Evolutionary conservation across 2,888 invertebrate genomes (phyloP).

Genomic region (Acrocyrtus sp.): DNA sequence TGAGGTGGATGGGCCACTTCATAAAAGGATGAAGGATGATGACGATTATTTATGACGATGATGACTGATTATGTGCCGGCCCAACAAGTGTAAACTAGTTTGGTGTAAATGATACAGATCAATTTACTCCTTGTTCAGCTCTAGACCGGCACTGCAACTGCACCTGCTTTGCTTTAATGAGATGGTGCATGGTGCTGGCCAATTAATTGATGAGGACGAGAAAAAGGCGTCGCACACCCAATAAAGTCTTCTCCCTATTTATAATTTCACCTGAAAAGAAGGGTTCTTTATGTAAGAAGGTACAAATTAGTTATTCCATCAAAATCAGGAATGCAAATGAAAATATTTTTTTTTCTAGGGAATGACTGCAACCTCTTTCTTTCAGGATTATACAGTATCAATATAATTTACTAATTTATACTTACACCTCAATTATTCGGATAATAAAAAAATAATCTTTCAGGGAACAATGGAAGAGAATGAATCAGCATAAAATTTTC

Average conservation of each 20-base stretch:
- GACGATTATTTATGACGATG: constrained; percentile 4
- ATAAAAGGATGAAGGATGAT: neutral
- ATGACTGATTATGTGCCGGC: constrained; percentile 29
- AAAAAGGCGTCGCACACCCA: constrained; percentile 17
- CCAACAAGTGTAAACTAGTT: constrained; percentile 31
- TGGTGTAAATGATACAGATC: too few species aligned
- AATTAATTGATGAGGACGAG: constrained; percentile 38
- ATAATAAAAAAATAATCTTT: too few species aligned
- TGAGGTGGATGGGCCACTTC: neutral
- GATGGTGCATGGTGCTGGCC: constrained; percentile 19
- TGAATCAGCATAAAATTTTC: constrained; percentile 50
- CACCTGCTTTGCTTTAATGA: constrained; percentile 31
- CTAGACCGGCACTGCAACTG: neutral
- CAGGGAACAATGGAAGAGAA: constrained; percentile 31
- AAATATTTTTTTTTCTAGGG: too few species aligned
- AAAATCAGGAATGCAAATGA: too few species aligned
- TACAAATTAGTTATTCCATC: too few species aligned
- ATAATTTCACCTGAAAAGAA: too few species aligned
- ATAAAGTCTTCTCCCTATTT: constrained; percentile 20
- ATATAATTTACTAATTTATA: too few species aligned
- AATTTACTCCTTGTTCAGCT: too few species aligned
- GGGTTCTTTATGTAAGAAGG: too few species aligned
- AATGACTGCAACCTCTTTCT: too few species aligned
- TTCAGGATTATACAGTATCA: too few species aligned
- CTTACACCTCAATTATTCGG: neutral